Evolutionary conservation across 2,113 vertebrate species (phyloP).

Genomic region (Erpornis zantholeuca): DNA sequence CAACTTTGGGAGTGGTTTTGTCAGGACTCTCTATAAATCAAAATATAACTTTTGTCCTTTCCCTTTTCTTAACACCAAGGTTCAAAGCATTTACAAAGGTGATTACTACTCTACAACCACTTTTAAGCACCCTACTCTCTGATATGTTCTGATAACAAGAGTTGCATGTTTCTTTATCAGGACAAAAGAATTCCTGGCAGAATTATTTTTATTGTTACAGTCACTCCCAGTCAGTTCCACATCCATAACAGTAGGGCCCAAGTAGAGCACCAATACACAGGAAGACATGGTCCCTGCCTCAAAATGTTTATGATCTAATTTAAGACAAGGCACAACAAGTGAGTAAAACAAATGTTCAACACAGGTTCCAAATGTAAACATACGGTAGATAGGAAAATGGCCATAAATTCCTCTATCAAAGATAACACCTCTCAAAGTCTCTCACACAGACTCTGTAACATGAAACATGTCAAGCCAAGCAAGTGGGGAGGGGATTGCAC

Average conservation of each 20-base stretch:
- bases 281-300: slow-evolving; percentile 17
- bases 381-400: slow-evolving; percentile 64
- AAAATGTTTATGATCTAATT: slow-evolving; percentile 63
- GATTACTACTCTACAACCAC: not conserved
- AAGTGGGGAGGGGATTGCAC: not conserved
- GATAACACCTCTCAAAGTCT: slow-evolving; percentile 65
- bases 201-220: slow-evolving; percentile 20
- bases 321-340: slow-evolving; percentile 66
- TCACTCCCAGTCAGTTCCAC: not conserved
- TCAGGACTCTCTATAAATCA: not conserved
- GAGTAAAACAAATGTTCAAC: slow-evolving; percentile 58
- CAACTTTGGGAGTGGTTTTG: not conserved
- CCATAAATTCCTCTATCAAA: slow-evolving; percentile 68
- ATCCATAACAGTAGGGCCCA: not conserved
- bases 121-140: slow-evolving; percentile 25
- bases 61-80: not conserved
- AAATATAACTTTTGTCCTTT: not conserved
- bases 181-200: not conserved
- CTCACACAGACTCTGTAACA: not conserved
- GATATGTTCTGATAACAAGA: not conserved
- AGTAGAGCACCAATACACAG: not conserved
- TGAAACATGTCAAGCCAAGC: slow-evolving; percentile 45
- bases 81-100: slow-evolving; percentile 11
- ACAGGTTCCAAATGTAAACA: slow-evolving; percentile 67
- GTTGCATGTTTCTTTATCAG: slow-evolving; percentile 6